Evolutionary conservation across 2,113 vertebrate species (phyloP), one percentile per base, ranked within the genome.

Genomic region (Cranoglanis bouderius): DNA sequence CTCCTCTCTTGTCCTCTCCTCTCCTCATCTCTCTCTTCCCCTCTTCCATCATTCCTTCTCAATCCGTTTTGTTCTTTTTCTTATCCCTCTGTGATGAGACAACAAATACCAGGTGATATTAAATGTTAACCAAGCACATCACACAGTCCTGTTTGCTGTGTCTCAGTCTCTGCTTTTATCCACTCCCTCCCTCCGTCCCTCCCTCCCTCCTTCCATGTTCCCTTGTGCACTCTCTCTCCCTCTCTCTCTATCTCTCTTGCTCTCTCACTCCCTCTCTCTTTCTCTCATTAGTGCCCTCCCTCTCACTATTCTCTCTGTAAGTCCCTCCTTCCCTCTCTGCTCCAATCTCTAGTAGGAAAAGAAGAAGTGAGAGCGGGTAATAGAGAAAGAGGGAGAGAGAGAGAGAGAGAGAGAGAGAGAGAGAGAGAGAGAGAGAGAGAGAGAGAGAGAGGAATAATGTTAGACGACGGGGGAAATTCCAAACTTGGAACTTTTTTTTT

Each of bases 371-470:
- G 92, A 90, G 49, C 6, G 38, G 21, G 35, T 38, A 35, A 82
- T 10, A 59, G 55, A 82, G 78, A 82, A 3, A 82, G 78, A 80
- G 18, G 9, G 77, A 78, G 87, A 57, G 87, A 57, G 55, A 87
- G 92, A 93, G 91, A 93, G 91, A 92, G 91, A 87, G 85, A 89
- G 77, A 87, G 85, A 89, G 77, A 92, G 92, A 92, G 93, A 90
- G 92, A 92, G 93, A 89, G 89, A 83, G 92, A 93, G 93, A 91
- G 92, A 92, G 93, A 90, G 89, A 83, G 91, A 94, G 89, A 94
- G 91, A 93, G 92, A 89, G 84, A 49, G 75, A 90, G 82, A 85
- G 88, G 88, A 90, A 90, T 88, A 90, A 89, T 87, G 88, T 88
- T 84, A 61, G 84, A 46, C 88, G 53, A 84, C 32, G 74, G 86